Evolutionary conservation across 2,888 invertebrate genomes (phyloP).

Genomic region (Choristoneura rosaceana): DNA sequence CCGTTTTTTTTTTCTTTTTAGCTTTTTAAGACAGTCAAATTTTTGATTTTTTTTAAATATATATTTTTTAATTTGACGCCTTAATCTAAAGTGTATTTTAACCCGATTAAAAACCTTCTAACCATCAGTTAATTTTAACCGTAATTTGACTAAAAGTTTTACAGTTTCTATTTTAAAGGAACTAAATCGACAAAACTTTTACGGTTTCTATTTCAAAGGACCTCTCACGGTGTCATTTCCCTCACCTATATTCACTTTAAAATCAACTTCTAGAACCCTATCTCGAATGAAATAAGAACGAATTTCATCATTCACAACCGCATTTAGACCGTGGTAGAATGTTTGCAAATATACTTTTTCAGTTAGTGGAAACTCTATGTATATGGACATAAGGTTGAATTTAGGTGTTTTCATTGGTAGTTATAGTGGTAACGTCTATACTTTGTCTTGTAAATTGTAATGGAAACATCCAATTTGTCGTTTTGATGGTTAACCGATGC

Average conservation of each 20-base stretch:
- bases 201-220: not conserved
- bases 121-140: no score
- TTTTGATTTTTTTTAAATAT: no score
- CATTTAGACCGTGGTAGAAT: not conserved
- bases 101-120: no score
- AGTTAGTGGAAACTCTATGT: not conserved
- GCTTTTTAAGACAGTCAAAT: no score
- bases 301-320: not conserved
- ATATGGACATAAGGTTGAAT: not conserved
- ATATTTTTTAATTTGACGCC: no score
- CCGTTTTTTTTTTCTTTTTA: no score
- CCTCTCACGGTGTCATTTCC: not conserved
- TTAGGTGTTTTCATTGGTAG: no score
- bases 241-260: not conserved
- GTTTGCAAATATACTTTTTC: not conserved
- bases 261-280: not conserved
- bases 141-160: not conserved
- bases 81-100: no score
- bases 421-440: not conserved
- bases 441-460: not conserved
- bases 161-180: not conserved
- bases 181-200: not conserved
- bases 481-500: not conserved
- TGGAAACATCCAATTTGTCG: not conserved
- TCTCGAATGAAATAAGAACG: not conserved